These are phyloP conservation scores for Lamellibrachia columna DNA, from an alignment of 2,888 invertebrate species.

Conservation along the genomic window DNA sequence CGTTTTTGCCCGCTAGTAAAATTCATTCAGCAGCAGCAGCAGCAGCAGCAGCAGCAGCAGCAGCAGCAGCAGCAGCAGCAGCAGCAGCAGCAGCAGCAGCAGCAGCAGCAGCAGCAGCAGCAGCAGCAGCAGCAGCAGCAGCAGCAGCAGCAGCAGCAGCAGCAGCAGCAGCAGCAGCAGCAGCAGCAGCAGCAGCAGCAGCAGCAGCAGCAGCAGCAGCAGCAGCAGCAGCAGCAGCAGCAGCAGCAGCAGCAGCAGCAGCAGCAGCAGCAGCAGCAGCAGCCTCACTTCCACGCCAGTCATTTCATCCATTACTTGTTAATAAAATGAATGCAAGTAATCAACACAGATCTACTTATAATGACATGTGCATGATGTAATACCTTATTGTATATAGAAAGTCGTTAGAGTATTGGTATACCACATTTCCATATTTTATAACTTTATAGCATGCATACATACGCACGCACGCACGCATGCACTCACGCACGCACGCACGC, in stretches of 20 bases:
- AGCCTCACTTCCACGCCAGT: background rate
- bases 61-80: conserved; percentile 18
- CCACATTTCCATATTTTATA: background rate
- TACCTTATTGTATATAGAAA: background rate
- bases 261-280: background rate
- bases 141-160: conserved; percentile 20
- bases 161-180: background rate
- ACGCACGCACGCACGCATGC: too few species aligned
- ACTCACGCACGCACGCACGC: background rate
- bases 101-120: conserved; percentile 25
- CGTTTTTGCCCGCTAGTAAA: too few species aligned
- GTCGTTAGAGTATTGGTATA: background rate
- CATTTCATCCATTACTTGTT: too few species aligned
- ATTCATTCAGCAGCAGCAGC: conserved; percentile 20
- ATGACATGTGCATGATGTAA: background rate
- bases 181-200: too few species aligned
- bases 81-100: conserved; percentile 20
- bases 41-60: too few species aligned
- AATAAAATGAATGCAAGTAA: background rate
- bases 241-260: too few species aligned
- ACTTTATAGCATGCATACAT: background rate
- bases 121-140: conserved; percentile 20
- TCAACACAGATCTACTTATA: background rate
- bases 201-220: too few species aligned
- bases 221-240: too few species aligned